Base-by-base conservation (phyloP, 2,888 invertebrate species). In the Daptonema setosum region DNA sequence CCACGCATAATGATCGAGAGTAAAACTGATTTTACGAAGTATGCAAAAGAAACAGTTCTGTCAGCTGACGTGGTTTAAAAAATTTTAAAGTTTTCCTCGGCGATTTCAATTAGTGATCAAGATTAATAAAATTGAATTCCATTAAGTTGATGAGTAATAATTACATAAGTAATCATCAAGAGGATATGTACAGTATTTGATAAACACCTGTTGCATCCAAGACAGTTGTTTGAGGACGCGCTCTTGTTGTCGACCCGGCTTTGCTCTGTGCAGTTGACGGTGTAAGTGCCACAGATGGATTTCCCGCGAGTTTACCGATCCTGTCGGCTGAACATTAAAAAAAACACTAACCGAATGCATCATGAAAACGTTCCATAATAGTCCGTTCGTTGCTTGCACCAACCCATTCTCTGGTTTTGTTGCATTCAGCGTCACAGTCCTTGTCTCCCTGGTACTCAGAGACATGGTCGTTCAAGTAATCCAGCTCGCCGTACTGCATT, bases 401-500 rank as follows among this genome's bases (percentile, higher is more conserved):
- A 11, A 22, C 8, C 17, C 8, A 35, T 35, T 35, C 50, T 8
- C 5, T 25, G 25, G 26, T 25, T 25, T 5, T 14, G 8, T 20
- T 20, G 2, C 50, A 8, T 3, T 26, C 24, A 5, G 5, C 22
- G 3, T 25, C 11, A 5, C 50, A 24, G 24, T 5, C 14, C 17
- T 28, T 47, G 22, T 57, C 61, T 22, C 73, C 73, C 58, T 71
- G 72, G 67, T 72, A 74, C 55, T 71, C 67, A 24, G 66, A 67
- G 1, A 73, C 70, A 20, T 62, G 61, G 55, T 67, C 64, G 30
- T 59, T 56, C 43, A 61, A 61, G 57, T 68, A 65, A n/a, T 48
- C 54, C 60, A 71, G 60, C 63, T 78, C 76, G 54, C 80, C 80
- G 68, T 72, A 80, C 63, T 78, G 74, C 68, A 71, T 70, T 3